These are phyloP conservation scores for Plectrocnemia conspersa DNA, from an alignment of 1,140 invertebrate genomes.

Conservation along the genomic window DNA sequence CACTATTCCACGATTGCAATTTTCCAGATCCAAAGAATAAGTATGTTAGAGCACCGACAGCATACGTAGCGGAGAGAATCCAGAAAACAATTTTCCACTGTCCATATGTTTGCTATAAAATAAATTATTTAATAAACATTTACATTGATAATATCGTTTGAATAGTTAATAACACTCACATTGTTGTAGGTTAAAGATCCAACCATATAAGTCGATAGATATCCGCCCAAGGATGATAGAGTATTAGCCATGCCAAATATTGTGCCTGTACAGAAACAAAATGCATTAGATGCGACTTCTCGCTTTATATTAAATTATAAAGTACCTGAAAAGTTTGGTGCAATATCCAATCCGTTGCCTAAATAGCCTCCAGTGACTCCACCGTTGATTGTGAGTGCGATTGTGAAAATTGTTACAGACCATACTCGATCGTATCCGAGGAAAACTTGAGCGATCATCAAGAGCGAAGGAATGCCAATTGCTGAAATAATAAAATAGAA, in stretches of 20 bases:
- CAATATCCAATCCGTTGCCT: conserved; percentile 84
- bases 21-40: conserved; percentile 65
- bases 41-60: conserved; percentile 64
- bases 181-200: conserved; percentile 72
- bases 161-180: conserved; percentile 46
- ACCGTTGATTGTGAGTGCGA: conserved; percentile 75
- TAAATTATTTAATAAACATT: not conserved
- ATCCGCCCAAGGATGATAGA: conserved; percentile 82
- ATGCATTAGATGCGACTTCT: too few relatives aligned
- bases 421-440: conserved; percentile 62
- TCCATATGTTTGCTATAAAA: conserved; percentile 62
- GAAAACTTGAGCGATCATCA: conserved; percentile 68
- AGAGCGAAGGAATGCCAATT: conserved; percentile 55
- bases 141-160: conserved; percentile 4
- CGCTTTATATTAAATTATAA: not conserved
- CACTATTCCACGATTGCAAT: conserved; percentile 62
- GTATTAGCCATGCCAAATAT: conserved; percentile 90
- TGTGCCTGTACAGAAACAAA: conserved; percentile 58
- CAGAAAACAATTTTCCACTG: conserved; percentile 85
- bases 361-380: conserved; percentile 82
- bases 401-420: conserved; percentile 70
- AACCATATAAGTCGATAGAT: conserved; percentile 79
- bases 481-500: conserved; percentile 50
- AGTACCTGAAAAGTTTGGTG: conserved; percentile 80
- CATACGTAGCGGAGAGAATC: conserved; percentile 70